A percentile compares a stretch with the other conserved stretches of the same genome.
Evolutionary conservation across 2,113 vertebrate species (phyloP).

Genomic region (Podarcis cretensis): DNA sequence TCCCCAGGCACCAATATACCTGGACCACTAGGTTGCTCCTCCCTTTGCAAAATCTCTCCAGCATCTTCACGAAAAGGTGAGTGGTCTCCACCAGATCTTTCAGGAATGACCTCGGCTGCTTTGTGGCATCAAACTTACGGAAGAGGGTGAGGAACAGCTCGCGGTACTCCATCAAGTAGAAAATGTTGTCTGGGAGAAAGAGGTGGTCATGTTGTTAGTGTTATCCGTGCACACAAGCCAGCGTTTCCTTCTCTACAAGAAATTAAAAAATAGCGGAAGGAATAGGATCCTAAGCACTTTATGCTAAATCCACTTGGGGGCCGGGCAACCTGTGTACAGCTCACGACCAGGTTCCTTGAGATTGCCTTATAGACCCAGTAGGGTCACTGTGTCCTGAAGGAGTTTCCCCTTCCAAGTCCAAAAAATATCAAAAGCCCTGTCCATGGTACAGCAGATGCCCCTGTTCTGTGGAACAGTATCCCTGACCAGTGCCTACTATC

Average conservation of each 20-base stretch:
- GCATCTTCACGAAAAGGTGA: conserved; percentile 93
- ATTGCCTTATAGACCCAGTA: too few relatives aligned
- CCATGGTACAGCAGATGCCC: too few relatives aligned
- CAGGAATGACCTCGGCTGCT: conserved; percentile 89
- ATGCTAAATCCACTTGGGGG: not conserved
- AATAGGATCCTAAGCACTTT: not conserved
- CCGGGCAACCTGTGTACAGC: too few relatives aligned
- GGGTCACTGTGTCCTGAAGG: too few relatives aligned
- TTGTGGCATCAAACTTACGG: conserved; percentile 90
- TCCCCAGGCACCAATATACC: conserved; percentile 69
- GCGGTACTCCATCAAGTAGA: conserved; percentile 97
- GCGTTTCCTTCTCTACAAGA: not conserved
- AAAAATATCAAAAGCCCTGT: too few relatives aligned
- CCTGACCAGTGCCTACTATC: too few relatives aligned
- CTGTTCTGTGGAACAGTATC: too few relatives aligned
- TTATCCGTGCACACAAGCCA: not conserved
- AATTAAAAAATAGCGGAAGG: not conserved
- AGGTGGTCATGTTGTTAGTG: not conserved
- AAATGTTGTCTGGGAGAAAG: conserved; percentile 87
- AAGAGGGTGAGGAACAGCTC: conserved; percentile 93
- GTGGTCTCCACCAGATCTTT: conserved; percentile 93
- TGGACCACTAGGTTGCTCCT: conserved; percentile 87
- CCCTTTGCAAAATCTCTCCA: conserved; percentile 90
- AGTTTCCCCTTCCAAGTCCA: too few relatives aligned
- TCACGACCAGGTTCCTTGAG: too few relatives aligned